Base-by-base conservation (phyloP, 1,140 invertebrate genomes). In the Drusus annulatus region DNA sequence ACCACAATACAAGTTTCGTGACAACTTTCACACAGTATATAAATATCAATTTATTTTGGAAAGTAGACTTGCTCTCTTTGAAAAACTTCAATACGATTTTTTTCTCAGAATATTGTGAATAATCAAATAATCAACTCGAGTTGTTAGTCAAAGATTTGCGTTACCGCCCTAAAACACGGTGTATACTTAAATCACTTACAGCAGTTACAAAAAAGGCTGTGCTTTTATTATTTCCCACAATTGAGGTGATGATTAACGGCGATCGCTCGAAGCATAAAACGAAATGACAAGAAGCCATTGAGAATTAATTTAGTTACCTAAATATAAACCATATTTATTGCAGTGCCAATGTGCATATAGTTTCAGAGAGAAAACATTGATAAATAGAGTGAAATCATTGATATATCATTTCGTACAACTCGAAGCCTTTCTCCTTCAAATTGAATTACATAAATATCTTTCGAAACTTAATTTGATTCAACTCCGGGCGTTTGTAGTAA, bases 301-400 rank as follows among this genome's bases (percentile, higher is more conserved):
- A 21, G 21, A 65, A 65, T 65, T 15, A 28, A 65, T 65, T 21
- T 13, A 1, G 23, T 16, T 65, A 13, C 8, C 36, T 45, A 45
- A 45, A 65, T 8, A n/a, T 65, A 25, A n/a, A 65, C 8, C 7
- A 65, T 65, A n/a, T 28, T 25, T 65, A 65, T 65, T 65, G 21
- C 62, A 65, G 36, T 45, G 36, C 13, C 28, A 65, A n/a, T 15
- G 16, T 15, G 28, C 25, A 65, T 28, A 65, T 45, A 45, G 13
- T 65, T 65, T 65, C 25, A 65, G 28, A 65, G 62, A n/a, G 62
- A 65, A 65, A 65, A 16, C 28, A 15, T 28, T 65, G 62, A 65
- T 65, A 65, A 31, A 65, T 65, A 15, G 62, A 65, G 62, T 65
- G 62, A 65, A 65, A 65, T 28, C 21, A 28, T 28, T 28, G 62